These are phyloP conservation scores for Staurois parvus DNA, from an alignment of 2,797 vertebrate species.

Conservation along the genomic window DNA sequence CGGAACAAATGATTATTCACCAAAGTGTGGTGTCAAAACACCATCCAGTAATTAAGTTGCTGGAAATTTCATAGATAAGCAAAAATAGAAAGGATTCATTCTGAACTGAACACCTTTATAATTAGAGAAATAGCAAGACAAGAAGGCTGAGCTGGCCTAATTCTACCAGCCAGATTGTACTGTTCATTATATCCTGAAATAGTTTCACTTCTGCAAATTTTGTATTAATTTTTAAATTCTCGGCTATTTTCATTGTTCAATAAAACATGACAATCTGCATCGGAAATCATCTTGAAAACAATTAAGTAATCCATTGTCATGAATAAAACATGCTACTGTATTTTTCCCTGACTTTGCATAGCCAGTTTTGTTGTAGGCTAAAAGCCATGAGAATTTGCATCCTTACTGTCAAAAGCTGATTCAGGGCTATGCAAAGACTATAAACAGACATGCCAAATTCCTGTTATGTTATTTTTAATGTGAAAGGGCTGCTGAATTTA, in stretches of 20 bases:
- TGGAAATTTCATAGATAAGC: slow-evolving; percentile 6
- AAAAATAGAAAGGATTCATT: background rate
- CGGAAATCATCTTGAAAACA: slow-evolving; percentile 28
- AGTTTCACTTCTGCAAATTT: slow-evolving; percentile 19
- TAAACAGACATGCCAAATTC: slow-evolving; percentile 1
- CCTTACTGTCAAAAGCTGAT: background rate
- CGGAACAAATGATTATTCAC: background rate
- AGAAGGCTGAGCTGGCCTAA: slow-evolving; percentile 5
- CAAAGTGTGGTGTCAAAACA: slow-evolving; percentile 12
- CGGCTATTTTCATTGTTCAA: slow-evolving; percentile 32
- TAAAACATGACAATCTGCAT: slow-evolving; percentile 34
- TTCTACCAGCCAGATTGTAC: background rate
- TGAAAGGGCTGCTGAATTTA: background rate
- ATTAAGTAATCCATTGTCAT: slow-evolving; percentile 47
- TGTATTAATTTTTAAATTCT: slow-evolving; percentile 43
- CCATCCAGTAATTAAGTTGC: background rate
- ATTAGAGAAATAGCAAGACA: background rate
- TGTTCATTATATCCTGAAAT: background rate
- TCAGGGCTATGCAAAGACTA: background rate
- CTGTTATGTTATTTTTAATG: background rate
- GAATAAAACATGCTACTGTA: slow-evolving; percentile 38
- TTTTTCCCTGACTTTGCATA: slow-evolving; percentile 1
- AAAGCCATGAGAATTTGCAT: background rate
- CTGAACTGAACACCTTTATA: slow-evolving; percentile 28
- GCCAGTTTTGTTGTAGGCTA: background rate